Percentiles rank a stretch among this genome's conserved stretches.
phyloP scores from a whole-genome alignment of 2,888 invertebrate species.

The Alentia gelatinosa region DNA sequence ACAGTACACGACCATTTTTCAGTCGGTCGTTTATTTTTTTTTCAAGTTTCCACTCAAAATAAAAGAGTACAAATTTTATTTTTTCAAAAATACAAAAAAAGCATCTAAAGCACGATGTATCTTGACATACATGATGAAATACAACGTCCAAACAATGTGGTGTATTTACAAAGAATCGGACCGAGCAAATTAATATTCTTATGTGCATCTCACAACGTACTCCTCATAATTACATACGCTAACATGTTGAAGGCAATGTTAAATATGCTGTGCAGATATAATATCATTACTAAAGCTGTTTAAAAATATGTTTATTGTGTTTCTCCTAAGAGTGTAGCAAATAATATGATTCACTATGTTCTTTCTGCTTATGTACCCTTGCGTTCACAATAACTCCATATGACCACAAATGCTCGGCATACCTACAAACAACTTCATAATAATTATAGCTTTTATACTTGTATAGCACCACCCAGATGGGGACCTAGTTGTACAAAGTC shows the following conservation, averaged over 20 bases:
- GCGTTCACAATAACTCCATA: background rate
- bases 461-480: constrained; percentile 15
- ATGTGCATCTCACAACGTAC: background rate
- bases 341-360: background rate
- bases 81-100: background rate
- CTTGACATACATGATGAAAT: background rate
- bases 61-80: background rate
- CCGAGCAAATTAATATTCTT: background rate
- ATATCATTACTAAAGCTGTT: background rate
- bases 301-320: background rate
- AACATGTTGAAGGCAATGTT: background rate
- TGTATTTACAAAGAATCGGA: background rate
- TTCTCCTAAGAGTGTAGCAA: background rate
- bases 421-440: background rate
- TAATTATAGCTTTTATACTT: constrained; percentile 20
- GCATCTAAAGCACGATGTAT: constrained; percentile 3
- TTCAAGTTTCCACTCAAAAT: background rate
- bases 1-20: background rate
- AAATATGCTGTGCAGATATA: background rate
- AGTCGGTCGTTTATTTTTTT: background rate
- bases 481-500: background rate
- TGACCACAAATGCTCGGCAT: constrained; percentile 11
- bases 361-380: background rate
- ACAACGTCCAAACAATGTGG: background rate
- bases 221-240: background rate